A percentile compares a stretch with the other conserved stretches of the same genome.
Evolutionary conservation across 2,888 invertebrate genomes (phyloP).

Genomic region (Scaptomyza flava): DNA sequence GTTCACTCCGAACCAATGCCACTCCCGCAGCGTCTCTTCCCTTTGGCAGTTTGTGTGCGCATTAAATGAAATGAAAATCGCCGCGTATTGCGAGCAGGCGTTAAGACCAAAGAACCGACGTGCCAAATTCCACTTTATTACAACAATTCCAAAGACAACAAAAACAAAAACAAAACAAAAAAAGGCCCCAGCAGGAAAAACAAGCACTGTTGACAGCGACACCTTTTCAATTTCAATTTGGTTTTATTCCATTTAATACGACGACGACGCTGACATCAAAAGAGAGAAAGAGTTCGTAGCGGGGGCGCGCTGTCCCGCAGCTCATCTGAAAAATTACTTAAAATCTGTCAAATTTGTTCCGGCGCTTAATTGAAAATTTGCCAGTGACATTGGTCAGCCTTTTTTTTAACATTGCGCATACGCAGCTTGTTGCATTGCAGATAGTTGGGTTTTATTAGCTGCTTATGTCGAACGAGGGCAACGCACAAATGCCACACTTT

Average conservation of each 20-base stretch:
- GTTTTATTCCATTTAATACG: conserved; percentile 75
- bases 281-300: conserved; percentile 6
- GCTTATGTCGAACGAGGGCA: conserved; percentile 26
- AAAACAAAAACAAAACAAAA: no score
- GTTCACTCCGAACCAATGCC: neutral
- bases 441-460: conserved; percentile 50
- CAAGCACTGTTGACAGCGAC: conserved; percentile 61
- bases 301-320: conserved; percentile 24
- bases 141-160: conserved; percentile 23
- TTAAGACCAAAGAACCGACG: conserved; percentile 69
- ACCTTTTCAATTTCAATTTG: conserved; percentile 77
- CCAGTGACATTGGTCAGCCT: conserved; percentile 4
- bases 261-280: conserved; percentile 38
- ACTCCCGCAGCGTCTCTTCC: neutral
- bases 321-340: conserved; percentile 58
- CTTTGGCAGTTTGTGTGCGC: conserved; percentile 57
- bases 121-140: conserved; percentile 78
- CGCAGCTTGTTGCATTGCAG: conserved; percentile 20
- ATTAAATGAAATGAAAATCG: conserved; percentile 76
- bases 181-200: conserved; percentile 24
- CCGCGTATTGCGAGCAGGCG: conserved; percentile 57
- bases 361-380: conserved; percentile 62
- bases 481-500: conserved; percentile 19
- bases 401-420: conserved; percentile 38
- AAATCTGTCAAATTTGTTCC: conserved; percentile 57